These are phyloP conservation scores for Rhinella marina DNA, from an alignment of 2,797 vertebrate genomes.

Conservation along the genomic window DNA sequence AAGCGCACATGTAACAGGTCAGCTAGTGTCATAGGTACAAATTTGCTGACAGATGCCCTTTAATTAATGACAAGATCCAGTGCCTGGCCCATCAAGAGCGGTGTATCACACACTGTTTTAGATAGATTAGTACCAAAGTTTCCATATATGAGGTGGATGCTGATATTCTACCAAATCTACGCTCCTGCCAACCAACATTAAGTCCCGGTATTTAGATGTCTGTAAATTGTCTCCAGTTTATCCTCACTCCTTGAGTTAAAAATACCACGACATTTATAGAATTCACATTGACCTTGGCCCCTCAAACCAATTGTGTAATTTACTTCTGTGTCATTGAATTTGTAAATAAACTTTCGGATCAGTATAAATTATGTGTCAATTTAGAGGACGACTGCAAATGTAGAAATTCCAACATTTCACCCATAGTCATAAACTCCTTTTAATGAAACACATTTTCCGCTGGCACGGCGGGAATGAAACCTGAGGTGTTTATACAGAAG, in stretches of 20 bases:
- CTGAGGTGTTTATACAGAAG: constrained; percentile 32
- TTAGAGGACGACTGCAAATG: constrained; percentile 8
- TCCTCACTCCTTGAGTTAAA: neutral
- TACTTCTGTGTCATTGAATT: constrained; percentile 10
- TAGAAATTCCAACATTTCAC: constrained; percentile 27
- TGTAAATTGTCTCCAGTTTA: neutral
- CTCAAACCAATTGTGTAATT: neutral
- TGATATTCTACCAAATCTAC: neutral
- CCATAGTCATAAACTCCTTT: constrained; percentile 10
- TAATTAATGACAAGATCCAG: no score
- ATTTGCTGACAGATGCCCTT: no score
- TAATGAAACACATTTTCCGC: constrained; percentile 42
- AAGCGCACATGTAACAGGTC: no score
- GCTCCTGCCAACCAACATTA: neutral
- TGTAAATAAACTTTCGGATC: constrained; percentile 18
- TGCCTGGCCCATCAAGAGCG: no score
- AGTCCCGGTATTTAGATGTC: neutral
- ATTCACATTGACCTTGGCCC: neutral
- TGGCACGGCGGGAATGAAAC: constrained; percentile 1
- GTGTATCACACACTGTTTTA: no score
- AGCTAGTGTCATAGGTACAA: no score
- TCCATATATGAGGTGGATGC: neutral
- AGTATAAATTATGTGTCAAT: constrained; percentile 13
- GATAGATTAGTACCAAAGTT: no score
- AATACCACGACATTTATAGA: neutral